phyloP scores from a whole-genome alignment of 2,888 invertebrate genomes.

The Eurois occulta region DNA sequence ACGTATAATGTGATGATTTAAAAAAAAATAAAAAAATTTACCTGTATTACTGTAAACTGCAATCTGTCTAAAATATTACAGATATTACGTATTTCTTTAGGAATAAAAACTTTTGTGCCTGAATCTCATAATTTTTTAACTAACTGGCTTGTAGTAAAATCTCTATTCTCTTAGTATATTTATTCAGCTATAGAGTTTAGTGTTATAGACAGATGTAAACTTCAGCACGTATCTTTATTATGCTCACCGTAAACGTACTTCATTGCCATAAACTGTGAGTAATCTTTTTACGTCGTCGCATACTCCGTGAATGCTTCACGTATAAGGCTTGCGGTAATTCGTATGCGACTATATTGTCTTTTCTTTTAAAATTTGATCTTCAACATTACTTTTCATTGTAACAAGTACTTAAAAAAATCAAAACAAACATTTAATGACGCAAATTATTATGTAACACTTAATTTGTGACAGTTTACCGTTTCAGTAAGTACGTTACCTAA shows the following conservation, averaged over 20 bases:
- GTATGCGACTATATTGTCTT: not conserved
- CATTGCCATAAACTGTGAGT: conserved; percentile 56
- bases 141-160: not conserved
- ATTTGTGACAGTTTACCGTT: conserved; percentile 14
- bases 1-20: not conserved
- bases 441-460: conserved; percentile 27
- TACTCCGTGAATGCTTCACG: conserved; percentile 63
- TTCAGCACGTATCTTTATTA: conserved; percentile 64
- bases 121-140: not conserved
- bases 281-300: conserved; percentile 56
- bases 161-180: not conserved
- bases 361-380: not conserved
- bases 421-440: not conserved
- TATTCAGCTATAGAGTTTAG: no score
- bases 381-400: not conserved
- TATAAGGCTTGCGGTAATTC: conserved; percentile 43
- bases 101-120: not conserved
- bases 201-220: conserved; percentile 32
- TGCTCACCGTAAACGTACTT: conserved; percentile 69
- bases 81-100: not conserved
- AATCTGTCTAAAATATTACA: not conserved
- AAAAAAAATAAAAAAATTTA: not conserved
- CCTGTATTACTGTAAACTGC: not conserved
- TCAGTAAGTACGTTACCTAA: conserved; percentile 33
- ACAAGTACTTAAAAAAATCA: not conserved